phyloP scores from a whole-genome alignment of 2,797 vertebrate species.

The Alosa sapidissima region DNA sequence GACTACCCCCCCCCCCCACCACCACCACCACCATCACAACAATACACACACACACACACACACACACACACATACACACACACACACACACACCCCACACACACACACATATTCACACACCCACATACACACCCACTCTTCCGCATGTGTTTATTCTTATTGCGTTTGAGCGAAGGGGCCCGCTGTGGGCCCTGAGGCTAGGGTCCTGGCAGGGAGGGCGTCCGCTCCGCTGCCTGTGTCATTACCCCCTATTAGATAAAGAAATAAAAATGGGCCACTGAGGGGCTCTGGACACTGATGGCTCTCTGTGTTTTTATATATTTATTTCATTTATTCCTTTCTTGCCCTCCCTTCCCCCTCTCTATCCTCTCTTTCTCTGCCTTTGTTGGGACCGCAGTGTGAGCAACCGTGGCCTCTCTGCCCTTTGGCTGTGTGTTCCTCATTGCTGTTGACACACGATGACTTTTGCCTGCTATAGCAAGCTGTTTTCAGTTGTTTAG shows the following conservation, averaged over 20 bases:
- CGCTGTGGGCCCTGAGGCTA: constrained; percentile 67
- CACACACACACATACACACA: neutral
- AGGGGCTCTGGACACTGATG: constrained; percentile 64
- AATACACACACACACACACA: neutral
- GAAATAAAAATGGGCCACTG: constrained; percentile 79
- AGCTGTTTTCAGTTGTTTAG: neutral
- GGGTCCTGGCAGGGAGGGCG: constrained; percentile 66
- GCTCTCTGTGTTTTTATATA: constrained; percentile 46
- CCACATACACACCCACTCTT: constrained; percentile 52
- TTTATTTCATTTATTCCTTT: constrained; percentile 75
- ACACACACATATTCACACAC: neutral
- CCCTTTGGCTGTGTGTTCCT: neutral
- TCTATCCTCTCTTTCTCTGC: constrained; percentile 49
- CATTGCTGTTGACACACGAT: neutral
- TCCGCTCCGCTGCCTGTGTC: constrained; percentile 71
- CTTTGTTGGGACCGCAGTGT: neutral
- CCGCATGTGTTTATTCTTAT: constrained; percentile 92
- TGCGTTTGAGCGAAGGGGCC: constrained; percentile 77
- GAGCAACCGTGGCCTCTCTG: neutral
- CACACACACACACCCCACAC: neutral
- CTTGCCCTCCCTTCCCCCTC: neutral
- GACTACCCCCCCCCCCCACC: constrained; percentile 65
- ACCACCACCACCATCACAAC: neutral
- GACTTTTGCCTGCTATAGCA: neutral
- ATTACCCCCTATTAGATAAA: constrained; percentile 94